A percentile compares a stretch with the other conserved stretches of the same genome.
Conservation (phyloP, 2,888 invertebrate genomes). For the Cetonia aurata region DNA sequence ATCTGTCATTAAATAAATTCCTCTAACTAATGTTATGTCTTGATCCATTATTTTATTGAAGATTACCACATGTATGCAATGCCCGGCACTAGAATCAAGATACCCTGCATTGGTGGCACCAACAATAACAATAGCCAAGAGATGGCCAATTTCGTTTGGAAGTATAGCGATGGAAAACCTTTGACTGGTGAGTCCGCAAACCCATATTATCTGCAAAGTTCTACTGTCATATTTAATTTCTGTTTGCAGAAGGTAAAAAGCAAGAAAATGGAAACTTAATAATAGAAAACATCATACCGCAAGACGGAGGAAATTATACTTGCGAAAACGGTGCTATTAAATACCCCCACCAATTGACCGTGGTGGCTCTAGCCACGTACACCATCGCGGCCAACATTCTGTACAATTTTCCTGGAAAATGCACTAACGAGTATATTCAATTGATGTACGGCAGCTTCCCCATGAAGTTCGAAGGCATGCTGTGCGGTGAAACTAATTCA, state of each 20-base stretch:
- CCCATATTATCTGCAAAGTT: not conserved
- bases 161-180: slow-evolving; percentile 51
- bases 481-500: slow-evolving; percentile 60
- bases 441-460: slow-evolving; percentile 61
- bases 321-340: slow-evolving; percentile 55
- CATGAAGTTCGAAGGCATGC: slow-evolving; percentile 57
- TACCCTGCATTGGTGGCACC: slow-evolving; percentile 52
- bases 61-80: slow-evolving; percentile 54
- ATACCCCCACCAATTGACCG: slow-evolving; percentile 60
- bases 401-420: slow-evolving; percentile 58
- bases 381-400: slow-evolving; percentile 58
- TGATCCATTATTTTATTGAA: slow-evolving; percentile 42
- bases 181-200: slow-evolving; percentile 51
- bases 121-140: slow-evolving; percentile 44
- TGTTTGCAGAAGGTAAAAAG: slow-evolving; percentile 51
- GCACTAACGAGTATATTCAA: slow-evolving; percentile 59
- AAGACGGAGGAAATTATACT: slow-evolving; percentile 64
- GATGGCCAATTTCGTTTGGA: slow-evolving; percentile 51
- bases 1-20: not conserved
- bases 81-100: slow-evolving; percentile 52
- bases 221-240: not conserved
- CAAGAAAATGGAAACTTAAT: slow-evolving; percentile 56
- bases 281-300: slow-evolving; percentile 59
- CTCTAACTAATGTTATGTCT: not conserved
- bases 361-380: slow-evolving; percentile 61